phyloP scores from a whole-genome alignment of 2,113 vertebrate genomes.

The Amia ocellicauda region DNA sequence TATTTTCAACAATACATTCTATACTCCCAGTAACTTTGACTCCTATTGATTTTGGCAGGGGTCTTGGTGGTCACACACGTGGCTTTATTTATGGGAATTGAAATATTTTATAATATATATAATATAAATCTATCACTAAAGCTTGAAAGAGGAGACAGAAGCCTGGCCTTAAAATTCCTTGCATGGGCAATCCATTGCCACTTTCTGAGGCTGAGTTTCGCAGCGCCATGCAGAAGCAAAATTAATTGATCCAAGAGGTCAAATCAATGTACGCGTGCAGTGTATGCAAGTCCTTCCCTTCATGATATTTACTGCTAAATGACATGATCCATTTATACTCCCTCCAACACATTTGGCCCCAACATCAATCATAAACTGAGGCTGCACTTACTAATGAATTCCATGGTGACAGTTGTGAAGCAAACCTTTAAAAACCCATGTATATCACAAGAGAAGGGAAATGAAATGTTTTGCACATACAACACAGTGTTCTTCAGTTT shows the following conservation, averaged over 20 bases:
- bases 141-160: no score
- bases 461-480: constrained; percentile 26
- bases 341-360: constrained; percentile 34
- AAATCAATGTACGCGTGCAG: constrained; percentile 34
- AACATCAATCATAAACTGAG: constrained; percentile 38
- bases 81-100: no score
- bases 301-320: constrained; percentile 44
- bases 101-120: no score
- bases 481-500: constrained; percentile 31
- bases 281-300: constrained; percentile 21
- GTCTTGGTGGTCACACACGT: no score
- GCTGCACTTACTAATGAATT: constrained; percentile 25
- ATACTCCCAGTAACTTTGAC: no score
- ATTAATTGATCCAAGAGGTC: constrained; percentile 36
- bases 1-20: no score
- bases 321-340: constrained; percentile 45
- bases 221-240: constrained; percentile 24
- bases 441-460: constrained; percentile 1
- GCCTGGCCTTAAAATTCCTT: no score
- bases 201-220: constrained; percentile 5
- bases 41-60: no score
- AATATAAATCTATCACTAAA: no score
- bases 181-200: constrained; percentile 29
- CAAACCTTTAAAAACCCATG: constrained; percentile 13
- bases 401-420: constrained; percentile 16